These are phyloP conservation scores for Hirundo rustica DNA, from an alignment of 2,797 vertebrate genomes.

Conservation along the genomic window DNA sequence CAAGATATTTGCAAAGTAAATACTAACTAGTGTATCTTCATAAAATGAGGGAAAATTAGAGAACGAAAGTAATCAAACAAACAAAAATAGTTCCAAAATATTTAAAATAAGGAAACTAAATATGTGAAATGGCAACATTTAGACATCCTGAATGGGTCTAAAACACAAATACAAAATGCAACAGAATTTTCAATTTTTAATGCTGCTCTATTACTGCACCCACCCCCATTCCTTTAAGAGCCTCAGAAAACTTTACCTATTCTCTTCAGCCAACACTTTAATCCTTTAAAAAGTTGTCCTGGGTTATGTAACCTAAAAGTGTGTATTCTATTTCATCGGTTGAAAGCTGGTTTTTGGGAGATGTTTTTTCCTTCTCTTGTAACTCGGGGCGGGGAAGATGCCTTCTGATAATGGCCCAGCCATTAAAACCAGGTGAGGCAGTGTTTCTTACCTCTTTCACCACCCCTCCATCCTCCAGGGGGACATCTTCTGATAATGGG, in stretches of 20 bases:
- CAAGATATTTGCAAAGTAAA: neutral
- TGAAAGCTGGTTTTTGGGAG: too few species aligned
- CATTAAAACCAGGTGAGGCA: too few species aligned
- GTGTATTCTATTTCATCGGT: too few species aligned
- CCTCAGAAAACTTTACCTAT: neutral
- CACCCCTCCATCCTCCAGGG: too few species aligned
- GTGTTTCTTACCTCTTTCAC: too few species aligned
- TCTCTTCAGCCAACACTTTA: neutral
- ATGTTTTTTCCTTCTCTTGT: too few species aligned
- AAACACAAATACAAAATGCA: neutral
- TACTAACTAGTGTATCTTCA: neutral
- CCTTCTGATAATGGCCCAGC: too few species aligned
- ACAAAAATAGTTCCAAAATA: neutral
- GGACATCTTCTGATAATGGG: too few species aligned
- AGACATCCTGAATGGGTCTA: neutral
- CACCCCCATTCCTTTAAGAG: neutral
- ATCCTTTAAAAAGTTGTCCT: neutral
- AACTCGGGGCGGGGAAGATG: too few species aligned
- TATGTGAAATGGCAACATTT: neutral
- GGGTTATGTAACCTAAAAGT: too few species aligned
- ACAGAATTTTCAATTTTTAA: neutral
- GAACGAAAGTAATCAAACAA: neutral
- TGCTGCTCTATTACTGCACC: neutral
- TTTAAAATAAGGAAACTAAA: neutral
- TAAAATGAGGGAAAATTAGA: neutral